Evolutionary conservation across 1,140 invertebrate species (phyloP).

Genomic region (Amyelois transitella): DNA sequence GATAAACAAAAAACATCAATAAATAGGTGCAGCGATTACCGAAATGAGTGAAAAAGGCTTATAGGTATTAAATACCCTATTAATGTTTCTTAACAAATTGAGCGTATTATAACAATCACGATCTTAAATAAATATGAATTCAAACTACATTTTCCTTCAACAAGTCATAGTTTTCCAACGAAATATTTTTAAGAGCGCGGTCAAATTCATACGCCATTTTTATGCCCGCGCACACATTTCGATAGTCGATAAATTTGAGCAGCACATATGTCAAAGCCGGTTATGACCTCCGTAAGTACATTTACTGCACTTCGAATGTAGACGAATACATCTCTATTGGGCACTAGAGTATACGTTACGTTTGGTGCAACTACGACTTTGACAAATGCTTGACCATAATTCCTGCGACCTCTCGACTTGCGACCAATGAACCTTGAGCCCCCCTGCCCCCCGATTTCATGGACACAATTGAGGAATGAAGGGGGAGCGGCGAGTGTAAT

Average conservation of each 20-base stretch:
- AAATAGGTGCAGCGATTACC: too few relatives aligned
- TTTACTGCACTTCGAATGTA: background rate
- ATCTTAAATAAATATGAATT: too few relatives aligned
- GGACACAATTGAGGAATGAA: background rate
- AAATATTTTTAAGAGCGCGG: background rate
- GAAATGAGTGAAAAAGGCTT: too few relatives aligned
- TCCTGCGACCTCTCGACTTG: constrained; percentile 28
- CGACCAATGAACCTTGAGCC: constrained; percentile 18
- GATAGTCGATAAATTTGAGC: background rate
- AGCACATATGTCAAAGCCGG: background rate
- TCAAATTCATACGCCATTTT: background rate
- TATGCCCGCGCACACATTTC: background rate
- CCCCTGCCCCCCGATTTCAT: constrained; percentile 1
- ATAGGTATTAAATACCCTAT: too few relatives aligned
- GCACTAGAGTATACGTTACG: constrained; percentile 20
- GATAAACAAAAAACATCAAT: too few relatives aligned
- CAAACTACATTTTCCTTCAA: too few relatives aligned
- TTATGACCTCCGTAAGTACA: background rate
- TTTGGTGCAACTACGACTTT: constrained; percentile 35
- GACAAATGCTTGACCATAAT: constrained; percentile 45
- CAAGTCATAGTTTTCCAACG: background rate
- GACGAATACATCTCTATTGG: background rate
- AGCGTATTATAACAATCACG: too few relatives aligned
- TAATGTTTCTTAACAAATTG: too few relatives aligned
- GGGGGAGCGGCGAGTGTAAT: background rate